Conservation (phyloP, 2,113 vertebrate genomes). For the Cyphomyrus plagiostoma region DNA sequence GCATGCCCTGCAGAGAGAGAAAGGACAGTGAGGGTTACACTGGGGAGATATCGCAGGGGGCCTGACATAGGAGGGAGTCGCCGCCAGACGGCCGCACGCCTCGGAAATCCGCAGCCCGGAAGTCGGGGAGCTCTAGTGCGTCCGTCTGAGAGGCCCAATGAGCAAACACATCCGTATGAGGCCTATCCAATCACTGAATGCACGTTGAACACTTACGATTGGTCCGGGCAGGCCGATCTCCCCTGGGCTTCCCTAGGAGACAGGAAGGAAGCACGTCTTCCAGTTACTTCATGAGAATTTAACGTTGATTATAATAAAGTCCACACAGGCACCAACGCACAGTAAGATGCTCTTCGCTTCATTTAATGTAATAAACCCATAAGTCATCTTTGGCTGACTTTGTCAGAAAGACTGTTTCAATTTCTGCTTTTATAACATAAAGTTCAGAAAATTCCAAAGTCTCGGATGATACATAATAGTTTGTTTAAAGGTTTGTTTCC, state of each 20-base stretch:
- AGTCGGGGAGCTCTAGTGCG: not conserved
- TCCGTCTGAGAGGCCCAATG: not conserved
- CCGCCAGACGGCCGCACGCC: not conserved
- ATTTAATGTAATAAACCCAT: not conserved
- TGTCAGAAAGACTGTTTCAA: not conserved
- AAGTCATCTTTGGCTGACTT: not conserved
- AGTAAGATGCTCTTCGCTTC: not conserved
- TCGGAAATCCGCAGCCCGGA: not conserved
- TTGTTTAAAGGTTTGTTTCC: not conserved
- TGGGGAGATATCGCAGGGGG: not conserved
- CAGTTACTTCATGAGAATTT: not conserved
- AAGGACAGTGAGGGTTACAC: not conserved
- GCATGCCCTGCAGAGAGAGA: conserved; percentile 29
- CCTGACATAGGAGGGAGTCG: not conserved
- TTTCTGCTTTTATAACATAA: not conserved
- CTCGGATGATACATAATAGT: not conserved
- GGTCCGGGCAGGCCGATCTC: not conserved
- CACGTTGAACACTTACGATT: conserved; percentile 1
- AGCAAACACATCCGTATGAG: not conserved
- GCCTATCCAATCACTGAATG: not conserved
- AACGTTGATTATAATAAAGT: not conserved
- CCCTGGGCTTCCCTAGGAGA: conserved; percentile 9
- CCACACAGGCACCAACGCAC: not conserved
- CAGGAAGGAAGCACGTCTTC: not conserved
- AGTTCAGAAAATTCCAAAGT: not conserved